Conservation (phyloP, 1,140 invertebrate genomes). For the Drosophila nigrodunni region DNA sequence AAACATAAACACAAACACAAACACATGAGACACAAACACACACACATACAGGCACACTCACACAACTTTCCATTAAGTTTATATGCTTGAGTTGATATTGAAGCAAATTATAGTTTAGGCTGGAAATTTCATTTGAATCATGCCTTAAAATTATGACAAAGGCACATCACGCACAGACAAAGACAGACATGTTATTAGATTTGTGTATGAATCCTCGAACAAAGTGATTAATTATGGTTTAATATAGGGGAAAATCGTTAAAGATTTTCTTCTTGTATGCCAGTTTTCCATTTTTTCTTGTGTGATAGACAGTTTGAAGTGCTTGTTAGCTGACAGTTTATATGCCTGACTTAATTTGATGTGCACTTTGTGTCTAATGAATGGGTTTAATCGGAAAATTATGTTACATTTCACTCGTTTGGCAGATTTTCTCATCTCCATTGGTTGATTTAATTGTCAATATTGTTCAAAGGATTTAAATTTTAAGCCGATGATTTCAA, state of each 20-base stretch:
- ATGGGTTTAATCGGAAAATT: slow-evolving; percentile 53
- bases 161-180: slow-evolving; percentile 9
- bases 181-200: slow-evolving; percentile 56
- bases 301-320: slow-evolving; percentile 48
- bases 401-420: neutral
- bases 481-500: neutral
- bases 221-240: slow-evolving; percentile 73
- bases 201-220: slow-evolving; percentile 28
- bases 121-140: slow-evolving; percentile 65
- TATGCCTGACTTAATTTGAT: slow-evolving; percentile 55
- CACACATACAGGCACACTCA: neutral
- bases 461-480: too few relatives aligned
- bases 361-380: slow-evolving; percentile 25
- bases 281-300: slow-evolving; percentile 1
- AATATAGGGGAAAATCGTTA: slow-evolving; percentile 69
- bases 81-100: slow-evolving; percentile 47
- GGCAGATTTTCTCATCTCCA: too few relatives aligned
- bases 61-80: slow-evolving; percentile 18
- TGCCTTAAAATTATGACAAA: slow-evolving; percentile 34
- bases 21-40: neutral
- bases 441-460: too few relatives aligned
- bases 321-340: slow-evolving; percentile 53
- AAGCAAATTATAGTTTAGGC: slow-evolving; percentile 62
- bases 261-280: slow-evolving; percentile 25
- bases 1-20: slow-evolving; percentile 7